These are phyloP conservation scores for Crematogaster levior DNA, from an alignment of 2,888 invertebrate species.

Conservation along the genomic window DNA sequence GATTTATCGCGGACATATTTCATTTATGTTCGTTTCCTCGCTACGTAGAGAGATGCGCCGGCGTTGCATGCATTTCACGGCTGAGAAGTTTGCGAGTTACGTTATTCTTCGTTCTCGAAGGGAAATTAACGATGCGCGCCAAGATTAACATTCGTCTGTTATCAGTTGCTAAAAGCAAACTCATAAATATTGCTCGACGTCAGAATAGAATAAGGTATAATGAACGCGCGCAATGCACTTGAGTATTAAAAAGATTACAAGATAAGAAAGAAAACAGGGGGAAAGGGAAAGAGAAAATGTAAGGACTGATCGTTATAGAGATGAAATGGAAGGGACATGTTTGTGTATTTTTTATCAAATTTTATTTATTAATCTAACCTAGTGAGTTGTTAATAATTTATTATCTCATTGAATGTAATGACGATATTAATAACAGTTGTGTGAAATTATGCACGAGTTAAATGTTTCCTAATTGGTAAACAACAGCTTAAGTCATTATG, in stretches of 20 bases:
- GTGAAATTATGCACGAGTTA: not conserved
- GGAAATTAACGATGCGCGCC: conserved; percentile 26
- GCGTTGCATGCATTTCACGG: conserved; percentile 22
- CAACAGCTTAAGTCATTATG: not conserved
- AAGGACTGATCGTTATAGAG: not conserved
- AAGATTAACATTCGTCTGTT: conserved; percentile 28
- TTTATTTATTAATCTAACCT: not conserved
- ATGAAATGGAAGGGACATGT: not conserved
- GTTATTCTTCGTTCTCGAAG: conserved; percentile 24
- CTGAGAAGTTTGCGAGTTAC: conserved; percentile 39
- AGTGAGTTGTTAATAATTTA: not conserved
- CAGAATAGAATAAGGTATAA: conserved; percentile 11
- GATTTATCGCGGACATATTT: conserved; percentile 43
- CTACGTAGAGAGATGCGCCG: conserved; percentile 12
- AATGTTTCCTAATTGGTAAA: conserved; percentile 11
- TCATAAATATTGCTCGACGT: conserved; percentile 26
- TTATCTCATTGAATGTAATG: not conserved
- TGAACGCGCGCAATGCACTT: not conserved
- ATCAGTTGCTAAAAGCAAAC: conserved; percentile 32
- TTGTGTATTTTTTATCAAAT: not conserved
- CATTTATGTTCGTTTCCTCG: conserved; percentile 33
- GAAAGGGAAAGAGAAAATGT: not conserved
- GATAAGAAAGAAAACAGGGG: not conserved
- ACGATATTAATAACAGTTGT: not conserved
- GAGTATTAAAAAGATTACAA: not conserved